Percentiles rank a stretch among this genome's conserved stretches.
Conservation (phyloP, 2,113 vertebrate species). For the Lonchura striata region DNA sequence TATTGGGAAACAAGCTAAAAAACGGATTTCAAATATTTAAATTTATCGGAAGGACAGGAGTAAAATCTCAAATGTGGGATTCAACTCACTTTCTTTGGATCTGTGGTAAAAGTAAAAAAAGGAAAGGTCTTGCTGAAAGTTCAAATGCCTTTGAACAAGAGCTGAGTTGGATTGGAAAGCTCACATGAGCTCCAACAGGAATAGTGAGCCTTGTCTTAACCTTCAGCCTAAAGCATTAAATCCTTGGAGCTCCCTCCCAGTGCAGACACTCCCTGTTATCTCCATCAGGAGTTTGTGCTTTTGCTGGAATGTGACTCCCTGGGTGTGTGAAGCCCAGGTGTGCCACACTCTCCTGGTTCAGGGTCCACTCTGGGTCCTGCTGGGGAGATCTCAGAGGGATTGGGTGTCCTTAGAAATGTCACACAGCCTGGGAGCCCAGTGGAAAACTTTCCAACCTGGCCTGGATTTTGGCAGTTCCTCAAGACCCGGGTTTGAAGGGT, state of each 20-base stretch:
- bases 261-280: background rate
- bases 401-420: background rate
- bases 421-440: background rate
- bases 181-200: background rate
- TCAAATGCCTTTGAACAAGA: background rate
- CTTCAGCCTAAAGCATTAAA: background rate
- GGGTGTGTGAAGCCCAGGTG: background rate
- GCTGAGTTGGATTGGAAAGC: background rate
- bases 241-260: background rate
- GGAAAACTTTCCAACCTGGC: background rate
- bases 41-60: background rate
- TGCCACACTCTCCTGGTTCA: background rate
- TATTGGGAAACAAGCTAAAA: background rate
- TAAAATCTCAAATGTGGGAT: background rate
- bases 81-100: background rate
- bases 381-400: background rate
- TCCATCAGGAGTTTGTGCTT: background rate
- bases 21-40: background rate
- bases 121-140: background rate
- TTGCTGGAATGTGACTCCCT: background rate
- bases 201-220: background rate
- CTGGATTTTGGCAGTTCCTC: background rate
- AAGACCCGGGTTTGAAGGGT: background rate
- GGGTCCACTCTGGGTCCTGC: background rate
- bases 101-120: background rate